Conservation (phyloP, 1,140 invertebrate species). For the Ostrea denselamellosa region DNA sequence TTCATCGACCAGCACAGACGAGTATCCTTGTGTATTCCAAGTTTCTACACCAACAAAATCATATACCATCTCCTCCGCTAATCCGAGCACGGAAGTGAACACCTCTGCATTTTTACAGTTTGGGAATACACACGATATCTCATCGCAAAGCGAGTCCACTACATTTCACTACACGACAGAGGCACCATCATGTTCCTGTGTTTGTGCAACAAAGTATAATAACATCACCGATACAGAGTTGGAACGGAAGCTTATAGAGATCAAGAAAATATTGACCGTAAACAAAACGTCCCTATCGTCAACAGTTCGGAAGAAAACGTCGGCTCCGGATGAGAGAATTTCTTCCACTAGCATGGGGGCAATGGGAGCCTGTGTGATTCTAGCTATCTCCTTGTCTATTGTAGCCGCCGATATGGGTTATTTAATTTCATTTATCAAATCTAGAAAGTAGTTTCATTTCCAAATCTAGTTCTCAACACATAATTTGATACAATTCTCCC, state of each 20-base stretch:
- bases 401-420: neutral
- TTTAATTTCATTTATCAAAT: neutral
- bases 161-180: neutral
- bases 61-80: neutral
- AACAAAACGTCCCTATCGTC: constrained; percentile 21
- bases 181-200: neutral
- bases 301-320: neutral
- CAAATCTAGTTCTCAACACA: too few relatives aligned
- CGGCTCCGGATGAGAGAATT: neutral
- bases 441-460: neutral
- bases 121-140: too few relatives aligned
- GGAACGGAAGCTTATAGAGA: neutral
- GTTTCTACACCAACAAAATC: neutral
- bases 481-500: too few relatives aligned
- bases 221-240: neutral
- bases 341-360: neutral
- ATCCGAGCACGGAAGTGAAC: too few relatives aligned
- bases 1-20: neutral
- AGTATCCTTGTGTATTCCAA: neutral
- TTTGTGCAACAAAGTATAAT: neutral
- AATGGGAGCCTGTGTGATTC: neutral
- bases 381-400: neutral
- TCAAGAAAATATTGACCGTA: neutral
- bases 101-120: too few relatives aligned
- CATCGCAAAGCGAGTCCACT: too few relatives aligned